phyloP scores from a whole-genome alignment of 2,113 vertebrate species.

The Galbula dea region DNA sequence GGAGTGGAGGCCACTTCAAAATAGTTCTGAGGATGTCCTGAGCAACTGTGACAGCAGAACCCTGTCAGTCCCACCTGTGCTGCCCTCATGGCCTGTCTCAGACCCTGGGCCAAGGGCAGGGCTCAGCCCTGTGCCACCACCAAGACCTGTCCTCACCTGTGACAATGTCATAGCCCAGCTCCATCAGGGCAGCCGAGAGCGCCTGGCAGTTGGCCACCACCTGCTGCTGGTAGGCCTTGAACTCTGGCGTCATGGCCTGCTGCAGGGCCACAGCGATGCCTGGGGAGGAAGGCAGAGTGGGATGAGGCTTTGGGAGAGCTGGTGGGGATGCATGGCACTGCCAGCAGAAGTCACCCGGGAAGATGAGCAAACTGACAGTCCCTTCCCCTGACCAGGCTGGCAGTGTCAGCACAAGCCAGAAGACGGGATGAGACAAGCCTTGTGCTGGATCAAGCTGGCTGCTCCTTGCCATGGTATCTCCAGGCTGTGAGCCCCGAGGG shows the following conservation, averaged over 20 bases:
- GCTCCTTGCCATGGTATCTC: background rate
- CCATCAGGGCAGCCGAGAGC: conserved; percentile 70
- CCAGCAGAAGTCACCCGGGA: background rate
- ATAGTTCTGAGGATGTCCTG: background rate
- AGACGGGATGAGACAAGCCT: background rate
- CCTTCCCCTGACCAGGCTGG: background rate
- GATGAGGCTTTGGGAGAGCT: background rate
- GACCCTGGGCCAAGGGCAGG: accelerated
- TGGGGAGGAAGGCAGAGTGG: conserved; percentile 6
- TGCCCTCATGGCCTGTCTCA: background rate
- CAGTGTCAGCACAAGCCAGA: accelerated
- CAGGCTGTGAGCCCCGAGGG: background rate
- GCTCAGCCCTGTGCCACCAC: accelerated
- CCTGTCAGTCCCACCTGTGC: accelerated
- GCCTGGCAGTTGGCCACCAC: conserved; percentile 88
- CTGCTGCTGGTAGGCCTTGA: conserved; percentile 88
- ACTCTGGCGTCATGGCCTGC: conserved; percentile 90
- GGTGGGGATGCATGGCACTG: accelerated
- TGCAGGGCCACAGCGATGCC: conserved; percentile 91
- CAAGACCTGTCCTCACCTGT: conserved; percentile 74
- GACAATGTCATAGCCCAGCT: conserved; percentile 87
- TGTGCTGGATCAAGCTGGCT: background rate
- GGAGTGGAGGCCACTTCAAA: background rate
- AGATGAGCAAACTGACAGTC: background rate
- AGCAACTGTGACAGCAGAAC: background rate